These are phyloP conservation scores for Elaphurus davidianus DNA, from an alignment of 2,113 vertebrate species.

Conservation along the genomic window DNA sequence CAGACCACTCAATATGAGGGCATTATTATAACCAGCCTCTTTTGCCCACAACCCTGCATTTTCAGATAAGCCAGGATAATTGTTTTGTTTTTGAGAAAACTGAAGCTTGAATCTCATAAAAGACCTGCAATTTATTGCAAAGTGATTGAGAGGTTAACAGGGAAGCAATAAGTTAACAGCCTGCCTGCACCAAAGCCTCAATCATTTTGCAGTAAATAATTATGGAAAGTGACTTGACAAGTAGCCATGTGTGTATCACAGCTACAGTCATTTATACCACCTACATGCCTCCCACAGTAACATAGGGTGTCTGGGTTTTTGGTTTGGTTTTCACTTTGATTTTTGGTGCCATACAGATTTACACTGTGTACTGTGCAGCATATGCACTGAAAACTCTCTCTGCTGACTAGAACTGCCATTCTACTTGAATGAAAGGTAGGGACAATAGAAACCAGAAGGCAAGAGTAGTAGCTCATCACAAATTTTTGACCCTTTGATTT, in stretches of 20 bases:
- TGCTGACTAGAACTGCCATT: conserved; percentile 32
- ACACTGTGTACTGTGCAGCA: conserved; percentile 69
- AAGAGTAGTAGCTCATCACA: conserved; percentile 31
- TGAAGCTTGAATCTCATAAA: conserved; percentile 68
- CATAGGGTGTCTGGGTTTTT: conserved; percentile 76
- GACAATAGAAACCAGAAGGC: conserved; percentile 70
- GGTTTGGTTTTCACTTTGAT: conserved; percentile 56
- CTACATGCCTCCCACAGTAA: conserved; percentile 67
- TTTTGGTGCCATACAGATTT: conserved; percentile 76
- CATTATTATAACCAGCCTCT: conserved; percentile 76
- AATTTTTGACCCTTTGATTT: background rate
- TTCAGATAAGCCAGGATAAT: conserved; percentile 73
- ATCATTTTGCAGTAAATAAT: conserved; percentile 67
- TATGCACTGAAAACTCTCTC: conserved; percentile 26
- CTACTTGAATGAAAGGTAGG: conserved; percentile 22
- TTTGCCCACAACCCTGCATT: conserved; percentile 67
- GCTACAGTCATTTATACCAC: conserved; percentile 66
- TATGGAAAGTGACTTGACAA: conserved; percentile 70
- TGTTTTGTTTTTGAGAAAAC: conserved; percentile 74
- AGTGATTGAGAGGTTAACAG: conserved; percentile 60
- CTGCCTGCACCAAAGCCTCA: conserved; percentile 31
- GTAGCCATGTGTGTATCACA: conserved; percentile 42
- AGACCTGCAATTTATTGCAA: conserved; percentile 72
- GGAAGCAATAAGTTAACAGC: conserved; percentile 47
- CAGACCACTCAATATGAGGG: conserved; percentile 79